Evolutionary conservation across 2,113 vertebrate genomes (phyloP), one percentile per base, ranked within the genome.

Genomic region (Apodemus sylvaticus): DNA sequence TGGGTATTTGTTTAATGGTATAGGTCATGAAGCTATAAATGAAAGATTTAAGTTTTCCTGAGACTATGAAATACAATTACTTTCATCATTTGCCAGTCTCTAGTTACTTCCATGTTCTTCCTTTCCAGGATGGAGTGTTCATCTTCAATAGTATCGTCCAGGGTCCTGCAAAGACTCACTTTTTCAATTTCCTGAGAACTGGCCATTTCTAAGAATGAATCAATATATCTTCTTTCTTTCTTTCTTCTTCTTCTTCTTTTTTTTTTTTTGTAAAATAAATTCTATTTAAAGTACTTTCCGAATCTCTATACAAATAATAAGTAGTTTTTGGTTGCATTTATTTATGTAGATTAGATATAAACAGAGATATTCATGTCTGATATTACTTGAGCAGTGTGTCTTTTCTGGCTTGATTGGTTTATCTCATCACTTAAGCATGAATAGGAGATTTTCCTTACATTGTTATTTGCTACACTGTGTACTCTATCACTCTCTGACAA

Each of bases 1-100:
- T 79, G 58, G 62, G 60, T 98, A 82, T 26, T 97, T 90, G 95
- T 81, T 85, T 97, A 96, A 89, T 66, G 85, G 2, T 89, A 36
- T 73, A 94, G 87, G 86, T 93, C 92, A 77, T 96, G 31, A 83
- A 96, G 95, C 85, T 2, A 1, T 91, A 68, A 73, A 82, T 90
- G 58, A 77, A 97, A 94, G 53, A 95, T 14, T 66, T 77, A 92
- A 83, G 26, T 85, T 95, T 94, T 45, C 92, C 78, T 58, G 97
- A 96, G 51, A 60, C 86, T 34, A 83, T 92, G 1, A 13, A 45
- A 91, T 94, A 88, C 86, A 95, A n/a, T 91, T 89, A 89, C 79
- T 96, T 97, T 88, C 51, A 79, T 91, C 64, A 60, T 91, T 68
- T 95, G 17, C 66, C 58, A 79, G 29, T 81, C 66, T 96, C 10